Conservation (phyloP, 2,797 vertebrate species). For the Ataeniobius toweri region DNA sequence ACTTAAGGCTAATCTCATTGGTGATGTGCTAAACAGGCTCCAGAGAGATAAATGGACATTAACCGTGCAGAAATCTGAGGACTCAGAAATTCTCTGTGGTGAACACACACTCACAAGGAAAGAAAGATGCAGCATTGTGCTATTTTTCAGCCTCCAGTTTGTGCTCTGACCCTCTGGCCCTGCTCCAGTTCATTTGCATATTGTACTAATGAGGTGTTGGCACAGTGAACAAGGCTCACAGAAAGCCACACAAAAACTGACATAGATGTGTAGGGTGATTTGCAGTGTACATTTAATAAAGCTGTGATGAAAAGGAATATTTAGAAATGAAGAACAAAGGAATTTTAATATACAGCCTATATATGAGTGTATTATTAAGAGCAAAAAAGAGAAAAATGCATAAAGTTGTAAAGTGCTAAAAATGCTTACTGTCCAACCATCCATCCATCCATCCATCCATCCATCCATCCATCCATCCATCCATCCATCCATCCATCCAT, state of each 20-base stretch:
- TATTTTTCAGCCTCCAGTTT: constrained; percentile 79
- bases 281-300: constrained; percentile 11
- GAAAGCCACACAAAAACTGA: constrained; percentile 56
- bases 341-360: neutral
- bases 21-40: neutral
- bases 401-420: neutral
- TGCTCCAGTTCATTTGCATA: constrained; percentile 82
- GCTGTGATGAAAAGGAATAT: neutral
- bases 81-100: constrained; percentile 21
- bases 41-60: constrained; percentile 40
- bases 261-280: constrained; percentile 27
- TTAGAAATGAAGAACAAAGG: neutral
- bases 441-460: too few species aligned
- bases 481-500: too few species aligned
- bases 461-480: too few species aligned
- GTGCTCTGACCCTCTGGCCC: constrained; percentile 81
- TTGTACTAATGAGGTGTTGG: constrained; percentile 86
- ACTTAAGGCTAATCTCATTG: too few species aligned
- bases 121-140: constrained; percentile 58
- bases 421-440: neutral
- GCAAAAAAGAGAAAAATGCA: neutral
- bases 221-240: constrained; percentile 68
- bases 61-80: constrained; percentile 30
- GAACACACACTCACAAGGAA: constrained; percentile 18
- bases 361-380: neutral